Percentiles rank a stretch among this genome's conserved stretches.
Conservation (phyloP, 1,140 invertebrate genomes). For the Zaprionus davidi region DNA sequence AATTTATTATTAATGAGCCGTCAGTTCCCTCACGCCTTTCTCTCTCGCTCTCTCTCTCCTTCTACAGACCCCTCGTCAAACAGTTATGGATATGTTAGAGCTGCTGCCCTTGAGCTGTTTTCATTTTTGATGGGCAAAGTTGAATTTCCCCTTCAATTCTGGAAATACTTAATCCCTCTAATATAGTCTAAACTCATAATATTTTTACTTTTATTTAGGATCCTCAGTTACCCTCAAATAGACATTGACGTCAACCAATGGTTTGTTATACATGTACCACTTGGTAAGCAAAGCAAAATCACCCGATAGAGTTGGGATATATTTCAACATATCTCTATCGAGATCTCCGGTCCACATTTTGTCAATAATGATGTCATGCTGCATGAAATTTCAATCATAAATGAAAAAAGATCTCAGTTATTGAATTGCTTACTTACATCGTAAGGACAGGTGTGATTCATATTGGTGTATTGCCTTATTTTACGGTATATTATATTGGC, state of each 20-base stretch:
- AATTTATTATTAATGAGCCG: constrained; percentile 72
- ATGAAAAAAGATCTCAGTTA: not conserved
- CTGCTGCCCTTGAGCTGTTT: not conserved
- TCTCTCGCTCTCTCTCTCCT: not conserved
- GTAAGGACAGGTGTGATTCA: not conserved
- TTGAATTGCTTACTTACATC: not conserved
- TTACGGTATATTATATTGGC: too few species aligned
- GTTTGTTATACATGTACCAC: not conserved
- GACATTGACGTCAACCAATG: not conserved
- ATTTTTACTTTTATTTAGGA: not conserved
- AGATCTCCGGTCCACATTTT: constrained; percentile 41
- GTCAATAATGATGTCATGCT: constrained; percentile 44
- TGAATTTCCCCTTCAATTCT: not conserved
- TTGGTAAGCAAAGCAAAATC: constrained; percentile 34
- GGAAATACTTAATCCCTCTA: not conserved
- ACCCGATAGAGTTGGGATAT: constrained; percentile 25
- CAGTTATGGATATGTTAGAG: not conserved
- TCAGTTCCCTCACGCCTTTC: not conserved
- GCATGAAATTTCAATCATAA: not conserved
- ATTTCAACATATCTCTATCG: constrained; percentile 1
- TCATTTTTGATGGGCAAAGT: not conserved
- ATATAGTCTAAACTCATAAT: not conserved
- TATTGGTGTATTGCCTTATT: not conserved
- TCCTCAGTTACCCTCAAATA: not conserved
- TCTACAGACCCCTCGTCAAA: not conserved